Conservation (phyloP, 2,888 invertebrate genomes). For the Cryptocheilus praepositus region DNA sequence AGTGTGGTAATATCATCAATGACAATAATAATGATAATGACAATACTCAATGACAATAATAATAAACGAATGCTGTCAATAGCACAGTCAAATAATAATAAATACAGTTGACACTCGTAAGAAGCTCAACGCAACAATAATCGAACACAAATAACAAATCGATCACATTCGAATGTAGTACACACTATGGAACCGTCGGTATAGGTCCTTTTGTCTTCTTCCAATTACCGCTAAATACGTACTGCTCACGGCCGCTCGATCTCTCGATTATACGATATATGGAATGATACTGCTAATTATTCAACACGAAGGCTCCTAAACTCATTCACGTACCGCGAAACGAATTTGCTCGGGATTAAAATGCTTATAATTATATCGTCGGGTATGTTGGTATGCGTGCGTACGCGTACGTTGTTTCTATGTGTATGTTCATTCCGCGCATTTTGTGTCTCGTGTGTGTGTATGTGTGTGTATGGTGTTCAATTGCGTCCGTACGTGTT, state of each 20-base stretch:
- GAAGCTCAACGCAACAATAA: slow-evolving; percentile 53
- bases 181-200: slow-evolving; percentile 51
- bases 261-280: slow-evolving; percentile 62
- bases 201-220: slow-evolving; percentile 38
- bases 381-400: slow-evolving; percentile 29
- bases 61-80: slow-evolving; percentile 10
- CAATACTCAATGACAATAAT: slow-evolving; percentile 23
- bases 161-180: slow-evolving; percentile 54
- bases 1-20: slow-evolving; percentile 19
- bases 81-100: slow-evolving; percentile 8
- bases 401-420: slow-evolving; percentile 8
- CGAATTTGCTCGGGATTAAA: slow-evolving; percentile 57
- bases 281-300: slow-evolving; percentile 67
- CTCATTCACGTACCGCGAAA: slow-evolving; percentile 65
- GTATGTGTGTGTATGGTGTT: too few species aligned
- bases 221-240: slow-evolving; percentile 58
- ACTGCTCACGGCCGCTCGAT: slow-evolving; percentile 56
- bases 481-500: neutral
- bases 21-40: slow-evolving; percentile 23
- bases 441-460: too few species aligned
- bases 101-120: slow-evolving; percentile 16
- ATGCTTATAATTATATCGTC: slow-evolving; percentile 44
- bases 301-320: slow-evolving; percentile 65
- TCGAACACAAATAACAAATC: slow-evolving; percentile 58
- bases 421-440: neutral